These are phyloP conservation scores for Genyomyrus donnyi DNA, from an alignment of 2,113 vertebrate species.

Conservation along the genomic window DNA sequence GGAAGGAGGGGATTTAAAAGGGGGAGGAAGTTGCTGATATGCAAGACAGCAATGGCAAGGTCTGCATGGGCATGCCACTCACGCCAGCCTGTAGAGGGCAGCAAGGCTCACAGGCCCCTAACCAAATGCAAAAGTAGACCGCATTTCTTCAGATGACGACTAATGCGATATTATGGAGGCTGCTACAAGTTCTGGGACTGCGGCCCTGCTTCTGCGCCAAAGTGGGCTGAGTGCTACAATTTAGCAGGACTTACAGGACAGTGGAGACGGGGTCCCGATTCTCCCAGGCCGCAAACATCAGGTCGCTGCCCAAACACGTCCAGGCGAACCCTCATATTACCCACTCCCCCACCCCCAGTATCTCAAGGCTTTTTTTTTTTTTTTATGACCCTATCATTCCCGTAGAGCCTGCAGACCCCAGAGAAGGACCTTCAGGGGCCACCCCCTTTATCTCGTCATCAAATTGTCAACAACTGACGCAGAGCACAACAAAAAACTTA, in stretches of 20 bases:
- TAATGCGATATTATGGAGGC: constrained; percentile 11
- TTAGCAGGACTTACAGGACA: neutral
- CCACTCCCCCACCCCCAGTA: neutral
- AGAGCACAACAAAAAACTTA: neutral
- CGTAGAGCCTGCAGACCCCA: neutral
- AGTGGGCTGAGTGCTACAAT: neutral
- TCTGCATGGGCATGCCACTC: neutral
- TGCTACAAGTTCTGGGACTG: constrained; percentile 19
- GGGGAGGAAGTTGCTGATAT: constrained; percentile 27
- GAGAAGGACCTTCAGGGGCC: constrained; percentile 14
- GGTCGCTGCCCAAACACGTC: neutral
- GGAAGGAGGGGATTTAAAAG: neutral
- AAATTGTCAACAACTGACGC: constrained; percentile 22
- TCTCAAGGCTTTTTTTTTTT: neutral
- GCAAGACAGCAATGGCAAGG: neutral
- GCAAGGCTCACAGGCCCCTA: neutral
- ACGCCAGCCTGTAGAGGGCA: neutral
- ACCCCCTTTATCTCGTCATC: constrained; percentile 31
- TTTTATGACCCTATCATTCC: neutral
- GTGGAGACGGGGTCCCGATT: neutral
- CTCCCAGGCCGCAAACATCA: neutral
- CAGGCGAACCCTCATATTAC: neutral
- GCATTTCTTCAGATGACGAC: neutral
- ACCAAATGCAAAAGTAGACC: neutral
- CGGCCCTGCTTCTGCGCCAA: neutral